Evolutionary conservation across 2,797 vertebrate species (phyloP).

Genomic region (Holocentrus rufus): DNA sequence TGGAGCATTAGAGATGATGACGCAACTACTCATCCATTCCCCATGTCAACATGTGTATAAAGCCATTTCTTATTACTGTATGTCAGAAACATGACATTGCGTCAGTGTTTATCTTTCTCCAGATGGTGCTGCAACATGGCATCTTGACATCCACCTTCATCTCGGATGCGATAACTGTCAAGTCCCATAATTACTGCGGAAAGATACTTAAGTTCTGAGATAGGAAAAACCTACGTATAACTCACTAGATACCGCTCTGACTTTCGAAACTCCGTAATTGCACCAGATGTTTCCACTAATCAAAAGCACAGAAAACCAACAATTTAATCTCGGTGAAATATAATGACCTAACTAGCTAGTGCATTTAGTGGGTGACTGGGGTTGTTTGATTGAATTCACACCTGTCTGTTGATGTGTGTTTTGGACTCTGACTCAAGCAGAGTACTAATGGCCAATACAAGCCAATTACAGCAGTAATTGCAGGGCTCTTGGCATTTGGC

Average conservation of each 20-base stretch:
- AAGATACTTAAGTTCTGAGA: background rate
- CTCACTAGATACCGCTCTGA: background rate
- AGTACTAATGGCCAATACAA: constrained; percentile 63
- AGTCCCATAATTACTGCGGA: background rate
- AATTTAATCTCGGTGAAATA: constrained; percentile 11
- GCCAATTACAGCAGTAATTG: constrained; percentile 62
- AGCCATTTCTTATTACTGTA: background rate
- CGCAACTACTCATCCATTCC: background rate
- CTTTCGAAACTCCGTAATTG: background rate
- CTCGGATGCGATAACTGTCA: background rate
- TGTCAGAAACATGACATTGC: background rate
- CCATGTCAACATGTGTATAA: background rate
- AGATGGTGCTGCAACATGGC: too few relatives aligned
- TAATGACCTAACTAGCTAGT: background rate
- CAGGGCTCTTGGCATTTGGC: constrained; percentile 56
- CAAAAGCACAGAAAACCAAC: background rate
- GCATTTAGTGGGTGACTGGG: constrained; percentile 22
- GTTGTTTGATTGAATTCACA: constrained; percentile 47
- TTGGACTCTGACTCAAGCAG: constrained; percentile 51
- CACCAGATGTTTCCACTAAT: background rate
- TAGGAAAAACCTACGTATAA: background rate
- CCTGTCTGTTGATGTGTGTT: constrained; percentile 50
- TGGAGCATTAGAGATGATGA: background rate
- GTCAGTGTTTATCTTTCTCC: background rate
- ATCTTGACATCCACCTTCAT: background rate